These are phyloP conservation scores for Parnassius orleans DNA, from an alignment of 2,888 invertebrate species.

Conservation along the genomic window DNA sequence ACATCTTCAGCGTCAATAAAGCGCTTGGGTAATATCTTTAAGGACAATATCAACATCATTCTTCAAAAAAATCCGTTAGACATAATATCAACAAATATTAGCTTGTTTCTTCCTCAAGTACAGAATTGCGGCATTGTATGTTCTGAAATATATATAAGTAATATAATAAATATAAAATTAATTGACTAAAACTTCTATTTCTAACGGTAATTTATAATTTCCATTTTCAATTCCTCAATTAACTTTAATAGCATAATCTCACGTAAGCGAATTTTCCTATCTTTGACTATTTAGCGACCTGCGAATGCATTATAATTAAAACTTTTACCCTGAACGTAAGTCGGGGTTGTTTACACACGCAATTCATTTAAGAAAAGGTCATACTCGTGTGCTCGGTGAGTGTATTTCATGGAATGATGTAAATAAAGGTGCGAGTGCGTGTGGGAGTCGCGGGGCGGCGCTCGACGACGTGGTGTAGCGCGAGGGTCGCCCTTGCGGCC, in stretches of 20 bases:
- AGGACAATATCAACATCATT: no score
- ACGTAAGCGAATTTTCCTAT: slow-evolving; percentile 5
- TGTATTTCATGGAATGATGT: slow-evolving; percentile 63
- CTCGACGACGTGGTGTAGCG: slow-evolving; percentile 45
- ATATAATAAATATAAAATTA: no score
- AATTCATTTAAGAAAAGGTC: slow-evolving; percentile 57
- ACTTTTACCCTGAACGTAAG: slow-evolving; percentile 42
- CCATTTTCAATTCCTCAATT: no score
- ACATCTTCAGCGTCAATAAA: no score
- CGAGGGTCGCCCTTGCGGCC: slow-evolving; percentile 73
- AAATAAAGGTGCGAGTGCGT: slow-evolving; percentile 68
- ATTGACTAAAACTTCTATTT: no score
- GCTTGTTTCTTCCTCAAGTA: no score
- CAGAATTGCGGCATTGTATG: no score
- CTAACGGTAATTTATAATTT: no score
- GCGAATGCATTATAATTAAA: slow-evolving; percentile 9
- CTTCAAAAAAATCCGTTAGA: no score
- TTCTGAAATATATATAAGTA: no score
- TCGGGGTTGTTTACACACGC: slow-evolving; percentile 50
- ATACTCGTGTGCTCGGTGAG: slow-evolving; percentile 44
- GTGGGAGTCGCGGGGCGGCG: slow-evolving; percentile 29
- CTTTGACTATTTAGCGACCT: slow-evolving; percentile 5
- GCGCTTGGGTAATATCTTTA: no score
- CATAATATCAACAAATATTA: no score
- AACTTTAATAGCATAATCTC: not conserved